Evolutionary conservation across 2,797 vertebrate genomes (phyloP).

Genomic region (Darevskia mixta): DNA sequence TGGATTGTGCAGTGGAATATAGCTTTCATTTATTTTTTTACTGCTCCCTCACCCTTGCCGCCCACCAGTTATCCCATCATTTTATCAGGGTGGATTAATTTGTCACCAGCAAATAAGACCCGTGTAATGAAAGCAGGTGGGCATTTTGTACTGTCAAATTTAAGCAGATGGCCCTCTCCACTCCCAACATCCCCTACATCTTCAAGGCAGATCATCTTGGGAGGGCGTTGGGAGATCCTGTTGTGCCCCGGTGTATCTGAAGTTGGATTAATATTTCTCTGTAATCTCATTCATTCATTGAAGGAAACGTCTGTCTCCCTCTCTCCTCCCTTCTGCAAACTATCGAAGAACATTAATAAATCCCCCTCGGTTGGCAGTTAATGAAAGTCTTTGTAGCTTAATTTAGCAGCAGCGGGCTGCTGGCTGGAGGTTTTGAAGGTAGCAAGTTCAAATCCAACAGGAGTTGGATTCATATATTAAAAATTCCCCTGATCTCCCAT

Average conservation of each 20-base stretch:
- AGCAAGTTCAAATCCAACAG: constrained; percentile 62
- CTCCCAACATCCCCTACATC: neutral
- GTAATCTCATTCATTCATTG: constrained; percentile 24
- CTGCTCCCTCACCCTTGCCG: neutral
- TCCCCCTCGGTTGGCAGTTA: constrained; percentile 58
- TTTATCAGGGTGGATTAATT: constrained; percentile 7
- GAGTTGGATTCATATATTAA: constrained; percentile 68
- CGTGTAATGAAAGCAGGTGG: constrained; percentile 40
- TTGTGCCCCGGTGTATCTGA: constrained; percentile 37
- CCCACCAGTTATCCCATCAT: neutral
- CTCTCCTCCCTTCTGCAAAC: constrained; percentile 30
- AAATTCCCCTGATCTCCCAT: constrained; percentile 57
- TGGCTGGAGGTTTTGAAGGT: constrained; percentile 61
- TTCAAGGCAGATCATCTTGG: constrained; percentile 7
- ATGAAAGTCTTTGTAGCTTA: constrained; percentile 67
- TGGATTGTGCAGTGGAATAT: neutral
- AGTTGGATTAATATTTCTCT: constrained; percentile 19
- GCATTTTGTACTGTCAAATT: constrained; percentile 22
- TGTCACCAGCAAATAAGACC: constrained; percentile 24
- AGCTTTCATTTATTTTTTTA: neutral
- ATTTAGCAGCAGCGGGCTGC: constrained; percentile 63
- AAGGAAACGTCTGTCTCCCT: constrained; percentile 8
- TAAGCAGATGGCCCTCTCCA: neutral
- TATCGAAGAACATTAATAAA: constrained; percentile 39
- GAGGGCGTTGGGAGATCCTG: neutral